Percentiles rank a stretch among this genome's conserved stretches.
These are phyloP conservation scores for Cryptomyrus ogoouensis DNA, from an alignment of 2,113 vertebrate species.

Conservation along the genomic window DNA sequence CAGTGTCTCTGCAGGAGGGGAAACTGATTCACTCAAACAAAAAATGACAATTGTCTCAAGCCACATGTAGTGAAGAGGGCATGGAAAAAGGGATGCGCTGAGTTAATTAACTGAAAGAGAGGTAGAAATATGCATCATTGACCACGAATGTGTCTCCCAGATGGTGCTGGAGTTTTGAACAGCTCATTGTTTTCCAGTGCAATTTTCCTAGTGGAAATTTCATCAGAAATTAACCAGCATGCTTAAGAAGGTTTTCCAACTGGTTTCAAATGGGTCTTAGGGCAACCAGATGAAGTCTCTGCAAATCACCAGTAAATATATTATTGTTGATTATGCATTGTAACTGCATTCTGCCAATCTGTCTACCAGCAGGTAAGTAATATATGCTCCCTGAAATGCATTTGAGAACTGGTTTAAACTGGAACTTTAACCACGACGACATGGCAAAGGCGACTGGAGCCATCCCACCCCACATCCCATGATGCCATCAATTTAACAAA, in stretches of 20 bases:
- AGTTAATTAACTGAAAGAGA: constrained; percentile 6
- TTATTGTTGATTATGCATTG: not conserved
- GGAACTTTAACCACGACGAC: not conserved
- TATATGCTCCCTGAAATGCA: not conserved
- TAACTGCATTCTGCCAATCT: not conserved
- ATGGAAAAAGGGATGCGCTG: not conserved
- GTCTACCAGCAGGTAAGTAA: not conserved
- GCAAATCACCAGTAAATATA: not conserved
- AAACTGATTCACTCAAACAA: not conserved
- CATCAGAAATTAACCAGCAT: not conserved
- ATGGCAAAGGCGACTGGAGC: not conserved
- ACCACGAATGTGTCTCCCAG: not conserved
- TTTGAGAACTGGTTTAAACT: not conserved
- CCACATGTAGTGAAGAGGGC: not conserved
- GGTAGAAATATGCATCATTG: not conserved
- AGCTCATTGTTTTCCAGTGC: not conserved
- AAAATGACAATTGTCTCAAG: not conserved
- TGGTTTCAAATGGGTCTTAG: not conserved
- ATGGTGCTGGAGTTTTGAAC: not conserved
- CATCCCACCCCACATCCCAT: constrained; percentile 33
- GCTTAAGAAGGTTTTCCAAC: not conserved
- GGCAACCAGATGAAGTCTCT: not conserved
- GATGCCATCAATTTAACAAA: constrained; percentile 37
- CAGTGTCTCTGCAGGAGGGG: not conserved
- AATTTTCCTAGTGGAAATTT: not conserved